Percentiles rank a stretch among this genome's conserved stretches.
Conservation (phyloP, 2,888 invertebrate genomes). For the Acheta domesticus region DNA sequence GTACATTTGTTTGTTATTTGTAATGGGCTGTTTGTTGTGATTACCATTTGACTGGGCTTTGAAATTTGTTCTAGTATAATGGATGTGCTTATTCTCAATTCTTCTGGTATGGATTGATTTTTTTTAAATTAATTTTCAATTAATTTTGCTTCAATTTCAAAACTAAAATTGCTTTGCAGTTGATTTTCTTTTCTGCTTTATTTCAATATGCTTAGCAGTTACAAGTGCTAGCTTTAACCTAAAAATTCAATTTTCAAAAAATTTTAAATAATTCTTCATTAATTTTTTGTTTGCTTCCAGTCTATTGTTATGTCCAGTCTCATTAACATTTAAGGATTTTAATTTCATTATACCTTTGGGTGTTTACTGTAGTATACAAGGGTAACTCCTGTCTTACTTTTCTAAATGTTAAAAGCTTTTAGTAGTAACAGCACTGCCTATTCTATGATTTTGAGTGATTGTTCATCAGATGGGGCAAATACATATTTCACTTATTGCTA, state of each 20-base stretch:
- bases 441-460: too few species aligned
- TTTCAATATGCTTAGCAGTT: background rate
- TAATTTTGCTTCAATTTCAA: background rate
- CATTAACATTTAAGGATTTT: too few species aligned
- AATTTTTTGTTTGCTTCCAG: too few species aligned
- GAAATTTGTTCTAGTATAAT: constrained; percentile 24
- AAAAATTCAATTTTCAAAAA: too few species aligned
- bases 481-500: too few species aligned
- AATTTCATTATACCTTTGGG: too few species aligned
- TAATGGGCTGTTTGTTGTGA: too few species aligned
- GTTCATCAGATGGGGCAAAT: too few species aligned
- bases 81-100: background rate
- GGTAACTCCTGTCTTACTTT: background rate
- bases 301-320: too few species aligned
- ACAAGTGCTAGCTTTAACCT: background rate
- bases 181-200: constrained; percentile 19
- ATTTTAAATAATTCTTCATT: too few species aligned
- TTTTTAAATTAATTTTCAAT: constrained; percentile 21
- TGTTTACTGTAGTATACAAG: background rate
- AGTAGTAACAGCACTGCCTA: background rate
- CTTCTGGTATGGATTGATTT: constrained; percentile 30
- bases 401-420: background rate
- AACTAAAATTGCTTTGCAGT: background rate
- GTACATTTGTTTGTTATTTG: constrained; percentile 21
- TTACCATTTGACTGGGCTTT: background rate